Evolutionary conservation across 2,888 invertebrate genomes (phyloP).

Genomic region (Hypomecis atomaria): DNA sequence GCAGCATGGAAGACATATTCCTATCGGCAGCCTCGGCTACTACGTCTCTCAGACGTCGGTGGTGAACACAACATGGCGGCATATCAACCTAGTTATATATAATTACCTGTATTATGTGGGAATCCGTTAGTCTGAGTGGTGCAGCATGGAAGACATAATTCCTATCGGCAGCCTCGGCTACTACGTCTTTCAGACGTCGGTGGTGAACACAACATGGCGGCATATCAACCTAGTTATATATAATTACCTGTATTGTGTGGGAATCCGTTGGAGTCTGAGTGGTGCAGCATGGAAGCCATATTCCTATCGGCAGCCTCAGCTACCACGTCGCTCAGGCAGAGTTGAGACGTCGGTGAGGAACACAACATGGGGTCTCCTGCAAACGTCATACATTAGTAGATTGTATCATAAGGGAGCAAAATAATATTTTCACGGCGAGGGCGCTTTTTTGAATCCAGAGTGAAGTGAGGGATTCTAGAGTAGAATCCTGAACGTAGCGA

Average conservation of each 20-base stretch:
- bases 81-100: no score
- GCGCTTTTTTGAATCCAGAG: no score
- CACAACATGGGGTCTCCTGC: constrained; percentile 81
- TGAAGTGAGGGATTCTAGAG: no score
- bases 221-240: no score
- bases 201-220: constrained; percentile 81
- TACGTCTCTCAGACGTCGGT: no score
- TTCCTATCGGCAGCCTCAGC: constrained; percentile 64
- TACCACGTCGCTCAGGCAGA: constrained; percentile 70
- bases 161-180: constrained; percentile 65
- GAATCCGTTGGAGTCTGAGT: constrained; percentile 58
- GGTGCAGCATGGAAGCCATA: constrained; percentile 63
- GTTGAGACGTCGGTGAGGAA: constrained; percentile 76
- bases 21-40: no score
- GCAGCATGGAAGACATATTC: neutral
- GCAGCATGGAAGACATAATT: constrained; percentile 63
- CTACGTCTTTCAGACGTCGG: constrained; percentile 71
- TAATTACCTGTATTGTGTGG: constrained; percentile 52
- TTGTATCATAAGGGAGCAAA: no score
- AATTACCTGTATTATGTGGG: constrained; percentile 52
- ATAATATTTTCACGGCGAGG: no score
- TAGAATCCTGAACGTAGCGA: no score
- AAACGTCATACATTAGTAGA: no score
- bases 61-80: no score
- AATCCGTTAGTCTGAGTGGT: constrained; percentile 56